Evolutionary conservation across 2,888 invertebrate genomes (phyloP).

Genomic region (Drosophila flavopinicola): DNA sequence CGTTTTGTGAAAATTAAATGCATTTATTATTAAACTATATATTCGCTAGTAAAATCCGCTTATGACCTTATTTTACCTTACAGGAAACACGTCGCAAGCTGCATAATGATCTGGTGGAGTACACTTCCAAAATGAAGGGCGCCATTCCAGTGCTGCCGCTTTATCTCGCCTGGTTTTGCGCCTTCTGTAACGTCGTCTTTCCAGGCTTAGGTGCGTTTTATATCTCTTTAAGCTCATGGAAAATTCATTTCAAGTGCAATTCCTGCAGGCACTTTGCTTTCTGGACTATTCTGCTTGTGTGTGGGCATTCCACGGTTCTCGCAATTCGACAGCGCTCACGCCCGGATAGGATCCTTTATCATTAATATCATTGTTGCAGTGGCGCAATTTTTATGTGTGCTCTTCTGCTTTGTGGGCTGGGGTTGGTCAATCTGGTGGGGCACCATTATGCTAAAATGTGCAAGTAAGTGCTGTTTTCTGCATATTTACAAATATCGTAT

Average conservation of each 20-base stretch:
- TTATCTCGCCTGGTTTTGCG: constrained; percentile 93
- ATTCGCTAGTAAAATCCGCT: too few relatives aligned
- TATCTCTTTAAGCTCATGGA: too few relatives aligned
- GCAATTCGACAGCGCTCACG: constrained; percentile 90
- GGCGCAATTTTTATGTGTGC: constrained; percentile 95
- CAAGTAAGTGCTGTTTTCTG: constrained; percentile 88
- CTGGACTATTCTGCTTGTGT: constrained; percentile 94
- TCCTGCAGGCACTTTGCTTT: constrained; percentile 91
- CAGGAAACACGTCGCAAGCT: constrained; percentile 92
- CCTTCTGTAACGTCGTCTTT: constrained; percentile 91
- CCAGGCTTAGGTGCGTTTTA: constrained; percentile 89
- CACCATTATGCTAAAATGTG: constrained; percentile 93
- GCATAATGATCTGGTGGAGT: constrained; percentile 91
- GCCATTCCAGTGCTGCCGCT: constrained; percentile 96
- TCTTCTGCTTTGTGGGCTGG: constrained; percentile 98
- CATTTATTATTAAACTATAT: too few relatives aligned
- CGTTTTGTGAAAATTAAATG: too few relatives aligned
- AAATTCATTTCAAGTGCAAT: too few relatives aligned
- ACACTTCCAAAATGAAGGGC: constrained; percentile 94
- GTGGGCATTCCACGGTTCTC: constrained; percentile 95
- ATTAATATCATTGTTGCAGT: constrained; percentile 94
- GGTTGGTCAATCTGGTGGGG: constrained; percentile 99
- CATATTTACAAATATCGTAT: neutral
- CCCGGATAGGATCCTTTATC: constrained; percentile 91
- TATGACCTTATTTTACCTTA: too few relatives aligned